Evolutionary conservation across 1,140 invertebrate genomes (phyloP), one percentile per base, ranked within the genome.

Genomic region (Euura saliciscinereae): DNA sequence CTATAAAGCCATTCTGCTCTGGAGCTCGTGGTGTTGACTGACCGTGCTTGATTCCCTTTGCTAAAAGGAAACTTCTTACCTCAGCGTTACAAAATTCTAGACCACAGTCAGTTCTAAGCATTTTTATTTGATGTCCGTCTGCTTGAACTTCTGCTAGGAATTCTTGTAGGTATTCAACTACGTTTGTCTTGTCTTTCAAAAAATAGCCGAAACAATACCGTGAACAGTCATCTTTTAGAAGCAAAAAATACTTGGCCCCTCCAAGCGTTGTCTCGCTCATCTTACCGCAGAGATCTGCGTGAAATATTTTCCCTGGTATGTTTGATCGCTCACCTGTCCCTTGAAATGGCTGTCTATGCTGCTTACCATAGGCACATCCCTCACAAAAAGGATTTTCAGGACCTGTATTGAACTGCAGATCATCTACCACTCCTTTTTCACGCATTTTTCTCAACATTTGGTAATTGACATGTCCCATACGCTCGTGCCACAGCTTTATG

Each of bases 141-240:
- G 66, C 67, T 65, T 69, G 2, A 3, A 71, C 70, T 2, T 74
- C 67, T 66, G 67, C 73, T 71, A 65, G 71, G 5, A 74, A 74
- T 13, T 45, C 46, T 45, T 69, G n/a, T 7, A 74, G 42, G 43
- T 69, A 43, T 11, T 79, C 45, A 28, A 28, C 28, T 1, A 28
- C 28, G 28, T 28, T 28, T 76, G 76, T 71, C 73, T 85, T 84
- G 13, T 66, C 69, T 71, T 79, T 80, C 2, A 85, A 65, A 76
- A 82, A 83, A 77, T 84, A 85, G 13, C 79, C 74, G 73, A 75
- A 78, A 43, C 73, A 71, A 44, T 74, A 74, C n/a, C 44, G 65
- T 13, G 78, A 78, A 73, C 75, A 82, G 75, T 86, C 82, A 74
- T 86, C 81, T 69, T 77, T 80, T 11, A 74, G 46, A 3, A 74